Base-by-base conservation (phyloP, 1,140 invertebrate genomes). In the Pseudomyrmex sp. region DNA sequence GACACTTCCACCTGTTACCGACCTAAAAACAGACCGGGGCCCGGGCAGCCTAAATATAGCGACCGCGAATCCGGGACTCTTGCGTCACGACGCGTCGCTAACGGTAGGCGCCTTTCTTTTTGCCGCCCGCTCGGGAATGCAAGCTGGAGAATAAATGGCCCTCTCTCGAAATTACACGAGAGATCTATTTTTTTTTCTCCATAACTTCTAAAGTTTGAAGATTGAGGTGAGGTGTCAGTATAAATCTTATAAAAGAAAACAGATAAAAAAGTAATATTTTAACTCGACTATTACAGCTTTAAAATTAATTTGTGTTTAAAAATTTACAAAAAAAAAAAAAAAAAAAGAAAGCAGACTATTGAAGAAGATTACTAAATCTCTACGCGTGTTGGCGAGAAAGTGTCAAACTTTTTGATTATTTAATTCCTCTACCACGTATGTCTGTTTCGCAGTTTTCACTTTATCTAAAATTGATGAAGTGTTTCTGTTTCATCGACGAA, bases 11-110 rank as follows among this genome's bases (percentile, higher is more conserved):
- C 93, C 93, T 94, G 93, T 94, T 94, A 93, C 89, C 83, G 84
- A 92, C 91, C 91, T 93, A 93, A 93, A 94, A 94, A 93, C 92
- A 91, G 91, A 91, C 86, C 84, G 90, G 83, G 83, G 88, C 92
- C 93, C 91, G 93, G 93, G 90, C 91, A 92, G 83, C 86, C 91
- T 94, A 94, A 94, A 93, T 92, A 91, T 93, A 93, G 87, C 90
- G 85, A 86, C 91, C 92, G 91, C 92, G 88, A 93, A 93, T 90
- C 90, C 91, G 92, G 92, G 76, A 83, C 82, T 85, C 85, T 87
- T 90, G 73, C 85, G 84, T 90, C 86, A 90, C 73, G 65, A 44
- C 70, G 85, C 79, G 89, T 88, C 77, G 76, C 80, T 85, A 48
- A 44, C 65, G 82, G 69, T 62, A 7, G 66, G 63, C 59, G 66